Conservation (phyloP, 2,888 invertebrate species). For the Alloscopus bannaensis region DNA sequence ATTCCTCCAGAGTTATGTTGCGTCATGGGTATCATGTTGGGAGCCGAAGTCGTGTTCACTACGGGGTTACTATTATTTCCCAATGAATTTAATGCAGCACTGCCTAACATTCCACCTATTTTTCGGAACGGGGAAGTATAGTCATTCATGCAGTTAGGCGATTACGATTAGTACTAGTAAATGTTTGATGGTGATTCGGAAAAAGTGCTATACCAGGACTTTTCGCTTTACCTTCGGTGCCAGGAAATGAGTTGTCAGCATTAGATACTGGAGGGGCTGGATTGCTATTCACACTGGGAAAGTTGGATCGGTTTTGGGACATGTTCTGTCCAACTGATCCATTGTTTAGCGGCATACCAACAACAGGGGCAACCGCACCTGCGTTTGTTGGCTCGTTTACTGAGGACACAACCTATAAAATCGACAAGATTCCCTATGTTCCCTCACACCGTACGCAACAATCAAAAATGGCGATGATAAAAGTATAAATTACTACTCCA, state of each 20-base stretch:
- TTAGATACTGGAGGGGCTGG: conserved; percentile 46
- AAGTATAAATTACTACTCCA: too few relatives aligned
- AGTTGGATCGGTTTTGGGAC: conserved; percentile 42
- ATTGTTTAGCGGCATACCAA: conserved; percentile 61
- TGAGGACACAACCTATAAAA: conserved; percentile 58
- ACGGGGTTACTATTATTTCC: conserved; percentile 35
- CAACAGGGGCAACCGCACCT: conserved; percentile 27
- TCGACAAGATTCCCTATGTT: conserved; percentile 21
- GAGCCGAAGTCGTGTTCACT: conserved; percentile 28
- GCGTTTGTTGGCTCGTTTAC: conserved; percentile 18
- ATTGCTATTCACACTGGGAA: conserved; percentile 61
- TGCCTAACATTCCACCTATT: conserved; percentile 63
- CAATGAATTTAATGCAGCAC: conserved; percentile 42
- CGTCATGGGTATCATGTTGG: conserved; percentile 40
- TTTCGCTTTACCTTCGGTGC: conserved; percentile 60
- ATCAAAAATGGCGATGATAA: too few relatives aligned
- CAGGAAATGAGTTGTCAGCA: conserved; percentile 57
- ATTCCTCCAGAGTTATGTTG: conserved; percentile 45
- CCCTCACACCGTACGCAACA: neutral
- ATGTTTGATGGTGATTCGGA: too few relatives aligned
- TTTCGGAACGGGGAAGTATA: conserved; percentile 19
- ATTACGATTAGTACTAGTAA: too few relatives aligned
- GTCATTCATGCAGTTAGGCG: conserved; percentile 20
- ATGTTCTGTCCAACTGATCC: conserved; percentile 56
- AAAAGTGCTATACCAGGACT: too few relatives aligned